phyloP scores from a whole-genome alignment of 1,140 invertebrate genomes.

The Gonatopus flavifemur region DNA sequence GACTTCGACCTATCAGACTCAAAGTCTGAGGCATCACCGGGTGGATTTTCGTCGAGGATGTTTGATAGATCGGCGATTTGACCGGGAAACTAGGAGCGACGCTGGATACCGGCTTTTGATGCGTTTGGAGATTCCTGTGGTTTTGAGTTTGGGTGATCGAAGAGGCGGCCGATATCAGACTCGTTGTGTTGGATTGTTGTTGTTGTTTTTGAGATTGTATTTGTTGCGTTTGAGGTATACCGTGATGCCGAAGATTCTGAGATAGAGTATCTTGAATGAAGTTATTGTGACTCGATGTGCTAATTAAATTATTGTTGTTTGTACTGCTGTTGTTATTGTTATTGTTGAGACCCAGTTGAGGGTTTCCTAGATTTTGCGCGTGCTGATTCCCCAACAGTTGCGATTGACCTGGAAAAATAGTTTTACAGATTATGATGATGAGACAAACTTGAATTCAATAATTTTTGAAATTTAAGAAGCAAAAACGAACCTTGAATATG shows the following conservation, averaged over 20 bases:
- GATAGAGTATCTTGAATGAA: slow-evolving; percentile 40
- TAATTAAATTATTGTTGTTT: slow-evolving; percentile 34
- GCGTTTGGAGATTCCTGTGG: slow-evolving; percentile 46
- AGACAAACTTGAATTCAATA: not conserved
- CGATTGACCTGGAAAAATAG: slow-evolving; percentile 44
- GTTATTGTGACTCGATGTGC: slow-evolving; percentile 26
- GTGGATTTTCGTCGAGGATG: slow-evolving; percentile 77
- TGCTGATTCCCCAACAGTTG: slow-evolving; percentile 44
- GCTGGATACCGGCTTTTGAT: slow-evolving; percentile 77
- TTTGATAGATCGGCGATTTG: slow-evolving; percentile 77
- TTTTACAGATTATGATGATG: not conserved
- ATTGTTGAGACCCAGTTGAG: slow-evolving; percentile 33
- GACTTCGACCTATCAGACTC: slow-evolving; percentile 53
- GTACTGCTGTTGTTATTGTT: slow-evolving; percentile 39
- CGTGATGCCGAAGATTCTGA: slow-evolving; percentile 44
- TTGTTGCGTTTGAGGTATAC: slow-evolving; percentile 29
- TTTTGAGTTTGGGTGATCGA: slow-evolving; percentile 34
- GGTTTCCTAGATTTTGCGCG: slow-evolving; percentile 33
- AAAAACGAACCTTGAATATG: slow-evolving; percentile 53
- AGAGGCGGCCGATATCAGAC: slow-evolving; percentile 26
- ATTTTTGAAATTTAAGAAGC: not conserved
- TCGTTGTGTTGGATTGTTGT: slow-evolving; percentile 28
- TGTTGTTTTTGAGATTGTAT: slow-evolving; percentile 35
- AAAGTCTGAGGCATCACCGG: slow-evolving; percentile 78
- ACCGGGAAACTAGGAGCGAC: slow-evolving; percentile 74